These are phyloP conservation scores for Clamator glandarius DNA, from an alignment of 2,797 vertebrate species.

Conservation along the genomic window DNA sequence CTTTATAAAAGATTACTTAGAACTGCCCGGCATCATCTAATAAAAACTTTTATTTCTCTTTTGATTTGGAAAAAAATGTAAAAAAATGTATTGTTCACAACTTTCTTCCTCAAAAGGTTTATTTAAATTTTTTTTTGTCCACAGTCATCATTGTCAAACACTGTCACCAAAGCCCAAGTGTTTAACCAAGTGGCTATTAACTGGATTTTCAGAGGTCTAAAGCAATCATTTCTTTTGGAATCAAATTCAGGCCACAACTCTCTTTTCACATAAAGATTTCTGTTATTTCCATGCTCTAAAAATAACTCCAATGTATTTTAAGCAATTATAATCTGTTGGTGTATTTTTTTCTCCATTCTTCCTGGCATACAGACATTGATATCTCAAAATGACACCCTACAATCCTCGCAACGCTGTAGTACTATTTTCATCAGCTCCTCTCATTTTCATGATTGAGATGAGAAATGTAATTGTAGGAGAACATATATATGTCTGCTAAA, in stretches of 20 bases:
- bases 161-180: not conserved
- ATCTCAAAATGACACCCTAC: not conserved
- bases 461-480: not conserved
- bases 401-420: not conserved
- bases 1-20: not conserved
- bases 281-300: not conserved
- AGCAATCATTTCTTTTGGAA: not conserved
- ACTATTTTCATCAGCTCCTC: not conserved
- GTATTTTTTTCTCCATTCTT: not conserved
- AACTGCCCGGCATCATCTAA: not conserved
- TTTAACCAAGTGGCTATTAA: not conserved
- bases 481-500: not conserved
- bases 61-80: not conserved
- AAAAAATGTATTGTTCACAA: not conserved
- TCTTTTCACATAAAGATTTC: not conserved
- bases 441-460: not conserved
- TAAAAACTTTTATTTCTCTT: not conserved
- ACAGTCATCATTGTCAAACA: not conserved
- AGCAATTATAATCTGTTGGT: not conserved
- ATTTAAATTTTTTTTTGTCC: not conserved
- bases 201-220: not conserved
- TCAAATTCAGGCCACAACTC: not conserved
- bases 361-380: not conserved
- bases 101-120: not conserved
- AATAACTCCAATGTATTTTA: not conserved